Conservation (phyloP, 2,888 invertebrate species). For the Myathropa florea region DNA sequence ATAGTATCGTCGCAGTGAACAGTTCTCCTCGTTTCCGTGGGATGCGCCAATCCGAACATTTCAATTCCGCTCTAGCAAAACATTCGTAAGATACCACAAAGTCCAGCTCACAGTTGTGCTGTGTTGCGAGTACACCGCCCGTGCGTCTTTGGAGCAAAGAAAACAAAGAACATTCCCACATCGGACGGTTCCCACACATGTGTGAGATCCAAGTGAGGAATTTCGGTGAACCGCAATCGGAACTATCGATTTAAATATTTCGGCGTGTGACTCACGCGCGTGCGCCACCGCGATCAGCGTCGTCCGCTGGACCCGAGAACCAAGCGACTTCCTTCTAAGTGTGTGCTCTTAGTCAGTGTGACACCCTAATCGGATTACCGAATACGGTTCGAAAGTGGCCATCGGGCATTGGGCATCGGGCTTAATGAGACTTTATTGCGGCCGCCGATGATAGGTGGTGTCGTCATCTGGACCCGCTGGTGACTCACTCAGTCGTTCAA, state of each 20-base stretch:
- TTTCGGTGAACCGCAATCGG: slow-evolving; percentile 56
- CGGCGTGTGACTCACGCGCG: slow-evolving; percentile 39
- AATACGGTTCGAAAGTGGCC: slow-evolving; percentile 49
- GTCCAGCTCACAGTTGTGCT: slow-evolving; percentile 13
- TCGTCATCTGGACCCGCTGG: slow-evolving; percentile 26
- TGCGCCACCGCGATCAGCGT: slow-evolving; percentile 2
- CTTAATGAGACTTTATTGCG: slow-evolving; percentile 50
- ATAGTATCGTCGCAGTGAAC: slow-evolving; percentile 66
- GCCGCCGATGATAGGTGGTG: slow-evolving; percentile 27
- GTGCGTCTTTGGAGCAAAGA: not conserved
- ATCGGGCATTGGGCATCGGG: slow-evolving; percentile 21
- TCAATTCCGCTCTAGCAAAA: slow-evolving; percentile 10
- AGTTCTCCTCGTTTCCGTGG: slow-evolving; percentile 33
- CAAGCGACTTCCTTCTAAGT: slow-evolving; percentile 12
- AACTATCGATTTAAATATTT: slow-evolving; percentile 47
- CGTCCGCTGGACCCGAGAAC: not conserved
- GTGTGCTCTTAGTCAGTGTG: slow-evolving; percentile 18
- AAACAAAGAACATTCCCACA: slow-evolving; percentile 49
- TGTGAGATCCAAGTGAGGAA: slow-evolving; percentile 33
- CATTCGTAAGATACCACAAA: not conserved
- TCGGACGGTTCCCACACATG: slow-evolving; percentile 17
- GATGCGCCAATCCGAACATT: slow-evolving; percentile 11
- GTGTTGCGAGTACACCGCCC: too few relatives aligned
- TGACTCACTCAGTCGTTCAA: slow-evolving; percentile 43
- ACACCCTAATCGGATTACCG: slow-evolving; percentile 67